phyloP scores from a whole-genome alignment of 2,113 vertebrate genomes.

The Elanoides forficatus region DNA sequence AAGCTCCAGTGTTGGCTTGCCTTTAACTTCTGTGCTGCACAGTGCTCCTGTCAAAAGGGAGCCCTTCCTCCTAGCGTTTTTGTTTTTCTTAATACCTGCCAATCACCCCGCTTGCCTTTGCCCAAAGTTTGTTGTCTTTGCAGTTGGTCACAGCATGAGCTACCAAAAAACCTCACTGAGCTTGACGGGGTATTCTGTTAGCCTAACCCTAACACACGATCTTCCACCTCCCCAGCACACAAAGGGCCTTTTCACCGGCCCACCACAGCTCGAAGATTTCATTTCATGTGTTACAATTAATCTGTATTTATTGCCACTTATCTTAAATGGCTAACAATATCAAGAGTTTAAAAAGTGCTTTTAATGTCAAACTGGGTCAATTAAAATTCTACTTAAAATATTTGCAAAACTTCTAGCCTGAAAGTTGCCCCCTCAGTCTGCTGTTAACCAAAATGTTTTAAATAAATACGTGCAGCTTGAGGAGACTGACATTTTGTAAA shows the following conservation, averaged over 20 bases:
- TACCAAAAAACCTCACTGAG: conserved; percentile 65
- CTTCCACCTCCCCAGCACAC: conserved; percentile 46
- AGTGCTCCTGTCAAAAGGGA: neutral
- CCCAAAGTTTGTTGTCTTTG: conserved; percentile 73
- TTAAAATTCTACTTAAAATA: conserved; percentile 73
- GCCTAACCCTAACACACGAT: conserved; percentile 37
- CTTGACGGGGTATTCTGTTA: conserved; percentile 64
- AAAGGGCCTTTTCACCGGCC: conserved; percentile 66
- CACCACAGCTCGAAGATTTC: conserved; percentile 26
- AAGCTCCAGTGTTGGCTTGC: conserved; percentile 19
- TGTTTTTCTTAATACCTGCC: conserved; percentile 59
- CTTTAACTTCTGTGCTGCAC: neutral
- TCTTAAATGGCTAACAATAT: conserved; percentile 73
- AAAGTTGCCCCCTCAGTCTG: conserved; percentile 52
- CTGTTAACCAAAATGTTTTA: conserved; percentile 49
- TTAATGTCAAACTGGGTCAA: conserved; percentile 73
- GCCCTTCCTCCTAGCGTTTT: neutral
- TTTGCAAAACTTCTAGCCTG: conserved; percentile 58
- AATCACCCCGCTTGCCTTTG: conserved; percentile 33
- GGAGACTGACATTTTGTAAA: conserved; percentile 24
- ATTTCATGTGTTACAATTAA: conserved; percentile 68
- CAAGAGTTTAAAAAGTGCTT: conserved; percentile 68
- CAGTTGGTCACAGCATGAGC: conserved; percentile 62
- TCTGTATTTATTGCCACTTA: conserved; percentile 77
- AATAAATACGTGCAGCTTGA: conserved; percentile 51